Evolutionary conservation across 2,888 invertebrate genomes (phyloP).

Genomic region (Acleris cristana): DNA sequence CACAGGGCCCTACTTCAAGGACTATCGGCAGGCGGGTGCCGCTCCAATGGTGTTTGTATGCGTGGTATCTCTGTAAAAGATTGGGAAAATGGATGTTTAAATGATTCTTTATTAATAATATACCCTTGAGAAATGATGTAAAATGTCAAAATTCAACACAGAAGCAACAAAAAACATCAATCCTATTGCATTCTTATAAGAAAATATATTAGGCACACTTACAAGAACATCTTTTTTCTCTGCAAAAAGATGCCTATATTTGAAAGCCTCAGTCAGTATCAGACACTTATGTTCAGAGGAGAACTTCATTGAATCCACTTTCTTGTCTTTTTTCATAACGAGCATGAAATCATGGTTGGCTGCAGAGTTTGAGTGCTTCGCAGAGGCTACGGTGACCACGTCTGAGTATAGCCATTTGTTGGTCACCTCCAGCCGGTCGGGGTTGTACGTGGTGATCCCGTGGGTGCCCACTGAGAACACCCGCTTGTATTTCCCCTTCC

Average conservation of each 20-base stretch:
- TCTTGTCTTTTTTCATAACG: conserved; percentile 94
- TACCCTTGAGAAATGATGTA: no score
- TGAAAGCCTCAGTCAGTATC: conserved; percentile 95
- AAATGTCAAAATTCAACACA: neutral
- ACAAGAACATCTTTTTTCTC: conserved; percentile 92
- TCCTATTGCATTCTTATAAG: neutral
- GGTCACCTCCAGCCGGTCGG: conserved; percentile 85
- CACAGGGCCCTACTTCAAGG: conserved; percentile 95
- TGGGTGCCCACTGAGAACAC: conserved; percentile 98
- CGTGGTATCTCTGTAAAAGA: conserved; percentile 89
- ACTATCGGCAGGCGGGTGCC: conserved; percentile 94
- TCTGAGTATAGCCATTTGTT: conserved; percentile 96
- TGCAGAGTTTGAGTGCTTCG: conserved; percentile 81
- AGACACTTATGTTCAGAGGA: conserved; percentile 97
- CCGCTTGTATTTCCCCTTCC: conserved; percentile 99
- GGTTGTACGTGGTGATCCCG: conserved; percentile 99
- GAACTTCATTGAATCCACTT: conserved; percentile 97
- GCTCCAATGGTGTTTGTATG: conserved; percentile 98
- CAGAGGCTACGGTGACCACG: conserved; percentile 88
- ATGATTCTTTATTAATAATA: no score
- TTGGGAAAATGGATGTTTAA: neutral
- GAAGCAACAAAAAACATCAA: no score
- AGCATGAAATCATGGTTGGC: conserved; percentile 89
- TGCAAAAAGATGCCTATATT: conserved; percentile 90
- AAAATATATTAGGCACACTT: conserved; percentile 57